Evolutionary conservation across 2,113 vertebrate genomes (phyloP), one percentile per base, ranked within the genome.

Genomic region (Australoheros scitulus): DNA sequence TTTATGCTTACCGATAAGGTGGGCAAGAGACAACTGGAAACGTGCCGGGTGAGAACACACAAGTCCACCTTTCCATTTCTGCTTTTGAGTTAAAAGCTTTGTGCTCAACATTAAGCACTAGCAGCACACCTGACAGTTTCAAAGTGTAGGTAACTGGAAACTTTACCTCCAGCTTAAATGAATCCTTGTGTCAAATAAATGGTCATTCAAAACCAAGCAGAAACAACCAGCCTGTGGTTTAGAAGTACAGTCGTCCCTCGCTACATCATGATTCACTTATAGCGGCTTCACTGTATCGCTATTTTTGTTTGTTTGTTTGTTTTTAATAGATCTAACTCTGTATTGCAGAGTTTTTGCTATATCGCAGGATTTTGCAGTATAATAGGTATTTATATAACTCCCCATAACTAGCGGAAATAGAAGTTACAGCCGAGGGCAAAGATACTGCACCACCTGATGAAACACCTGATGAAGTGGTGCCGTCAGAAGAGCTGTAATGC

Each of bases 11-110:
- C 0, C 1, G 0, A 14, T 0, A 4, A 56, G 3, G n/a, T 96
- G 38, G 80, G 74, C 15, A 91, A 6, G 75, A 84, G 87, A 85
- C 90, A 87, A 81, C n/a, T 87, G 4, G 93, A 93, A n/a, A 3
- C 4, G 4, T 93, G 91, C 83, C 61, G 79, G 26, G 96, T 96
- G 26, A 94, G 94, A 88, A 83, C 24, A 60, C 65, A 50, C 52
- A 2, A 43, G 6, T n/a, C 3, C 70, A 57, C 43, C 2, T 11
- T 36, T 14, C 26, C 4, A 22, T 24, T 64, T 57, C 22, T 75
- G 32, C 57, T 55, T 78, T 52, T 75, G 26, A 60, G 1, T 17
- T 1, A 38, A n/a, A 13, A 5, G 26, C 56, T 72, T 60, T 26
- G 26, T 50, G 18, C 22, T 55, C 18, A n/a, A 72, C 68, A 32